These are phyloP conservation scores for Pterostichus niger DNA, from an alignment of 2,888 invertebrate genomes.

Conservation along the genomic window DNA sequence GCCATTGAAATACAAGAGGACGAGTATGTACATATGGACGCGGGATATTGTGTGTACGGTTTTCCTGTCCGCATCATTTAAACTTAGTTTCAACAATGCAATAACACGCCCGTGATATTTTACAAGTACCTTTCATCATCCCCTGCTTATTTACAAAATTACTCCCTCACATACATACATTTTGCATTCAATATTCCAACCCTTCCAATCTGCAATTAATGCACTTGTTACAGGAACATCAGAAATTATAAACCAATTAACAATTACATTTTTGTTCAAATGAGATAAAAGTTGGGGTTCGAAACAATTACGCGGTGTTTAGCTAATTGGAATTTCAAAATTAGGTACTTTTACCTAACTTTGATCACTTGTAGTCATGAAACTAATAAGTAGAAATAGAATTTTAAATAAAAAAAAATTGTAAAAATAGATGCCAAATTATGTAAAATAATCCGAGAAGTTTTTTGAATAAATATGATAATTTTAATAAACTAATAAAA, in stretches of 20 bases:
- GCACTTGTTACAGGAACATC: constrained; percentile 41
- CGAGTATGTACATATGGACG: constrained; percentile 67
- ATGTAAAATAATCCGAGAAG: too few species aligned
- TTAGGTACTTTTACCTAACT: too few species aligned
- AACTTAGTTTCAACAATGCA: constrained; percentile 59
- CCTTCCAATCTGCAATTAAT: constrained; percentile 47
- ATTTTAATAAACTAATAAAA: too few species aligned
- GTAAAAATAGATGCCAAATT: too few species aligned
- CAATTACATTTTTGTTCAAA: background rate
- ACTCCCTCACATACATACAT: constrained; percentile 2
- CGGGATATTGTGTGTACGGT: constrained; percentile 38
- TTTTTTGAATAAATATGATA: too few species aligned
- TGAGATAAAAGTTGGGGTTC: constrained; percentile 3
- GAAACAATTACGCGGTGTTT: background rate
- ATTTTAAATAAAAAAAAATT: too few species aligned
- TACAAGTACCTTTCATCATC: constrained; percentile 55
- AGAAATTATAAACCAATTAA: constrained; percentile 39
- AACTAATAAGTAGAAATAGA: too few species aligned
- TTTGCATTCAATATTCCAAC: constrained; percentile 6
- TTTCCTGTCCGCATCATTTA: constrained; percentile 58
- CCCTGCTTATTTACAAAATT: constrained; percentile 16
- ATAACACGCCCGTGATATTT: constrained; percentile 47
- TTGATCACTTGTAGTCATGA: too few species aligned
- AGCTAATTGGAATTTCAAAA: background rate
- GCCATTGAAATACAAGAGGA: constrained; percentile 70